These are phyloP conservation scores for Toxonevra muliebris DNA, from an alignment of 2,888 invertebrate genomes.

Conservation along the genomic window DNA sequence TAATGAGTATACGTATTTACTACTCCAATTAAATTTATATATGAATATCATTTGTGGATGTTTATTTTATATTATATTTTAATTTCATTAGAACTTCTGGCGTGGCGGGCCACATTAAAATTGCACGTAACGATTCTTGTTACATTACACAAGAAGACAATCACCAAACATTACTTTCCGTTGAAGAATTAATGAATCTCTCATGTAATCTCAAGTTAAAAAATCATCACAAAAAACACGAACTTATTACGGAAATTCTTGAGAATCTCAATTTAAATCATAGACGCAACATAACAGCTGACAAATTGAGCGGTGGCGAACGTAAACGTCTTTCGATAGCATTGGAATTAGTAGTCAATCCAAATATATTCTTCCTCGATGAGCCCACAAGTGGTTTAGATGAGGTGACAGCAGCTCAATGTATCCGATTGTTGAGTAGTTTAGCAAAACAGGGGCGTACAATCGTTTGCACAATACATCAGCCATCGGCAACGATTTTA, in stretches of 20 bases:
- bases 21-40: too few species aligned
- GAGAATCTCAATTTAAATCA: slow-evolving; percentile 61
- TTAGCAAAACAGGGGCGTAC: slow-evolving; percentile 73
- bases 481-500: slow-evolving; percentile 74
- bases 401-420: slow-evolving; percentile 72
- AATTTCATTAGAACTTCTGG: slow-evolving; percentile 68
- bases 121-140: slow-evolving; percentile 80
- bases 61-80: background rate
- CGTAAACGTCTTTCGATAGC: slow-evolving; percentile 83
- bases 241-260: slow-evolving; percentile 59
- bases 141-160: slow-evolving; percentile 85
- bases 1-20: too few species aligned
- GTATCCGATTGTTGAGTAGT: slow-evolving; percentile 69
- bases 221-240: slow-evolving; percentile 48
- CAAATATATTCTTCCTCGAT: slow-evolving; percentile 83
- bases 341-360: slow-evolving; percentile 83
- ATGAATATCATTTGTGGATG: too few species aligned
- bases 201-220: slow-evolving; percentile 79
- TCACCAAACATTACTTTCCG: slow-evolving; percentile 77
- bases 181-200: slow-evolving; percentile 80
- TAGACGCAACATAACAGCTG: slow-evolving; percentile 62
- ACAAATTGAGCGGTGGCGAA: slow-evolving; percentile 79
- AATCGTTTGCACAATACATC: slow-evolving; percentile 77
- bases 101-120: slow-evolving; percentile 73
- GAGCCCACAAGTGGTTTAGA: slow-evolving; percentile 82